Percentiles rank a stretch among this genome's conserved stretches.
These are phyloP conservation scores for Netelia inedita DNA, from an alignment of 2,888 invertebrate genomes.

Conservation along the genomic window DNA sequence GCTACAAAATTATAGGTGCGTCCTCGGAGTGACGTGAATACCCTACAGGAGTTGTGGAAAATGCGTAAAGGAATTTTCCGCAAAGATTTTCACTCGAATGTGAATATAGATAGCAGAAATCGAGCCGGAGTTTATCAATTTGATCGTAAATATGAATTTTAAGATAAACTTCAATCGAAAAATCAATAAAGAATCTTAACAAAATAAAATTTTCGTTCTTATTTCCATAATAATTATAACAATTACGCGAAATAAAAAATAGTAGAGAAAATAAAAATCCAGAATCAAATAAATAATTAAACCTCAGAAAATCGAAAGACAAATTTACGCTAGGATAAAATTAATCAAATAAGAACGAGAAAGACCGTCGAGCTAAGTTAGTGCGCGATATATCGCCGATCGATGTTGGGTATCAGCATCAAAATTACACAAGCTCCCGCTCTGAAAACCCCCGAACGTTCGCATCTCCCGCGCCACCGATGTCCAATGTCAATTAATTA, in stretches of 20 bases:
- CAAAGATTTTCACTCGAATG: background rate
- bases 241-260: background rate
- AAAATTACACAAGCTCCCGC: background rate
- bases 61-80: background rate
- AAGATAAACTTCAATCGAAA: too few relatives aligned
- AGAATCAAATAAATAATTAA: background rate
- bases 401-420: background rate
- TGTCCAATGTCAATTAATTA: conserved; percentile 80
- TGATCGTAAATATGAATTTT: too few relatives aligned
- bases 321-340: background rate
- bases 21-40: conserved; percentile 43
- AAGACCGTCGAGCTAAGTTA: background rate
- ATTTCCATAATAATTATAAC: background rate
- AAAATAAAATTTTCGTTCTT: background rate
- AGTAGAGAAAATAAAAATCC: background rate
- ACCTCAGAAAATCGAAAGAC: background rate
- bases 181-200: background rate
- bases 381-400: background rate
- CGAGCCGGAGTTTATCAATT: too few relatives aligned
- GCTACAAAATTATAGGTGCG: conserved; percentile 44
- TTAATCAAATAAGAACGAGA: background rate
- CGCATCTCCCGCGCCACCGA: conserved; percentile 56
- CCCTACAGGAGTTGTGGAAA: background rate
- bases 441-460: conserved; percentile 46
- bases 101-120: too few relatives aligned